These are phyloP conservation scores for Irena cyanogastra DNA, from an alignment of 2,113 vertebrate species.

Conservation along the genomic window DNA sequence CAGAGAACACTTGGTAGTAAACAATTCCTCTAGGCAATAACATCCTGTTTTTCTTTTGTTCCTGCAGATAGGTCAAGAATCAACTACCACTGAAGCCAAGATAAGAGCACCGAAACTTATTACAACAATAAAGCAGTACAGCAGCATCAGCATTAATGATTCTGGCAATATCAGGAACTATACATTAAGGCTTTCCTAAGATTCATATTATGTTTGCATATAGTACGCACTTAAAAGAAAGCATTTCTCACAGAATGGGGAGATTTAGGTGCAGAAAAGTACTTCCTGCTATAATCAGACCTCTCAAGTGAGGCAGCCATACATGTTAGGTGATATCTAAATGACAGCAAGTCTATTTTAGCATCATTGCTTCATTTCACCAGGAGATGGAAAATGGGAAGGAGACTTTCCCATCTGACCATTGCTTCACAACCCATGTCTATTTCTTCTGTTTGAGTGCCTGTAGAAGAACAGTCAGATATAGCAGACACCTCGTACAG, in stretches of 20 bases:
- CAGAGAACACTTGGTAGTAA: neutral
- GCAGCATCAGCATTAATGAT: neutral
- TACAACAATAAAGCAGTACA: neutral
- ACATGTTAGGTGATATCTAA: neutral
- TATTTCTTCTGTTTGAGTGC: fast-evolving
- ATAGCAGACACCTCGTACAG: neutral
- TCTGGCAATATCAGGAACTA: neutral
- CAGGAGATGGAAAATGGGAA: neutral
- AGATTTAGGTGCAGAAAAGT: neutral
- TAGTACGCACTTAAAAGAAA: neutral
- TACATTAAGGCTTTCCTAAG: neutral
- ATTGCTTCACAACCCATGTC: neutral
- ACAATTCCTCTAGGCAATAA: slow-evolving; percentile 15
- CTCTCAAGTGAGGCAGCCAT: neutral
- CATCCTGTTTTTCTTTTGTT: slow-evolving; percentile 53
- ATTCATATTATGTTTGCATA: neutral
- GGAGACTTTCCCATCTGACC: neutral
- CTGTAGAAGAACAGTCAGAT: neutral
- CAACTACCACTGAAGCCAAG: neutral
- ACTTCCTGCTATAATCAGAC: neutral
- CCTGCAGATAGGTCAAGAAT: slow-evolving; percentile 21
- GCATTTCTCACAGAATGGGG: neutral
- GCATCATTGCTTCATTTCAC: neutral
- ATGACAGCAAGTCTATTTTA: neutral
- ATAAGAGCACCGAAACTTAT: neutral